Base-by-base conservation (phyloP, 1,140 invertebrate genomes). In the Dermatophagoides farinae region DNA sequence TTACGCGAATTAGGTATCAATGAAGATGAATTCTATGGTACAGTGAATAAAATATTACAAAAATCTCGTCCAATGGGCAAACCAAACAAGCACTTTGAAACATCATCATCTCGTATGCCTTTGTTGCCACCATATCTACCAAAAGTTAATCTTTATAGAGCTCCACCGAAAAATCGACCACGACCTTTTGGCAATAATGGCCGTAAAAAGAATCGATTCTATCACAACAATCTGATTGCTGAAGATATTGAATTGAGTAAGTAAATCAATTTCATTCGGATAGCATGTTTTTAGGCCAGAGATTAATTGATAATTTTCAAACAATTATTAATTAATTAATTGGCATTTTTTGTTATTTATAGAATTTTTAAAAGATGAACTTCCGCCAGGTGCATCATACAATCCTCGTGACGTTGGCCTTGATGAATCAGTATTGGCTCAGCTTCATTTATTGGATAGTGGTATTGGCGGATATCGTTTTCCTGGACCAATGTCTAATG, bases 361-460 rank as follows among this genome's bases (percentile, higher is more conserved):
- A 55, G 53, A 55, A 12, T 55, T 25, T 23, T 55, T 55, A 8
- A 50, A 47, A 60, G 43, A 47, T 41, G 58, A 25, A n/a, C 46
- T 60, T 23, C 58, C 58, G 12, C 58, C 58, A n/a, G 58, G 58
- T 31, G 58, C 58, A 38, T 60, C 58, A 10, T 60, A 60, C 23
- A 60, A 60, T 52, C 58, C 58, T 31, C 58, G 47, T 22, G 58
- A 60, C 38, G 58, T 60, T 40, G 58, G 58, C 11, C 44, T 60
- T 1, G 58, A 60, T 22, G 58, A 60, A 43, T 60, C 58, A 23
- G 58, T 60, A 12, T n/a, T 60, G 16, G 58, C 58, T 5, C 58
- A 60, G 20, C 5, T 60, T 1, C 41, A 60, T 39, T 44, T 60
- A 9, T n/a, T 16, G 14, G 44, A 55, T 25, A 55, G 53, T 25